These are phyloP conservation scores for Aphelenchoides avenae DNA, from an alignment of 1,140 invertebrate species.

Conservation along the genomic window DNA sequence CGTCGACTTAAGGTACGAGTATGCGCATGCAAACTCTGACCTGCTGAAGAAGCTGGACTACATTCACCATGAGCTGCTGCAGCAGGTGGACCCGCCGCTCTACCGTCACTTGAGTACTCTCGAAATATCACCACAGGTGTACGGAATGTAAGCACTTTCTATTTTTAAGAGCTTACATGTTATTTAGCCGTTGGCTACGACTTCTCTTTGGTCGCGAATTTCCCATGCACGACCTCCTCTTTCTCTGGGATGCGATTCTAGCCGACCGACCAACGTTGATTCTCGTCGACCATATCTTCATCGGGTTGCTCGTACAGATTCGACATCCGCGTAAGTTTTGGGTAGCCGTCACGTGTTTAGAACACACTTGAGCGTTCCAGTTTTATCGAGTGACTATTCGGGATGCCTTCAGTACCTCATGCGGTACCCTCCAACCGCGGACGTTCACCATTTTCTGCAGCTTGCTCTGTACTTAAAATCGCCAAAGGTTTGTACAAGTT, in stretches of 20 bases:
- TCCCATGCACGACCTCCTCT: conserved; percentile 70
- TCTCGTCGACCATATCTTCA: conserved; percentile 72
- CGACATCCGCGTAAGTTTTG: conserved; percentile 67
- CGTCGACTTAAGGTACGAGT: conserved; percentile 25
- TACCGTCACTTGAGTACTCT: conserved; percentile 68
- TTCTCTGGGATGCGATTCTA: conserved; percentile 77
- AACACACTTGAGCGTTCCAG: conserved; percentile 59
- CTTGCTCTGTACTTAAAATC: conserved; percentile 67
- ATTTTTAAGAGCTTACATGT: not conserved
- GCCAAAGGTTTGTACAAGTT: conserved; percentile 58
- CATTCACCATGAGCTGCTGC: conserved; percentile 69
- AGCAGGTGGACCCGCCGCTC: conserved; percentile 68
- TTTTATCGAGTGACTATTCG: conserved; percentile 68
- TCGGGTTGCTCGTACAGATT: conserved; percentile 73
- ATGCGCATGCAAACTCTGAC: conserved; percentile 61
- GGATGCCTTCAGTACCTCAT: conserved; percentile 68
- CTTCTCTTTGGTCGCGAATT: conserved; percentile 76
- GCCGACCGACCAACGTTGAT: conserved; percentile 66
- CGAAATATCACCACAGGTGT: conserved; percentile 74
- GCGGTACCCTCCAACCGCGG: conserved; percentile 68
- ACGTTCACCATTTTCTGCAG: conserved; percentile 68
- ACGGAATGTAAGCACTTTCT: conserved; percentile 70
- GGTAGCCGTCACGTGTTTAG: not conserved
- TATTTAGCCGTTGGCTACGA: conserved; percentile 71
- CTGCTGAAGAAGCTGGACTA: conserved; percentile 70